Base-by-base conservation (phyloP, 2,113 vertebrate genomes). In the Cranoglanis bouderius region DNA sequence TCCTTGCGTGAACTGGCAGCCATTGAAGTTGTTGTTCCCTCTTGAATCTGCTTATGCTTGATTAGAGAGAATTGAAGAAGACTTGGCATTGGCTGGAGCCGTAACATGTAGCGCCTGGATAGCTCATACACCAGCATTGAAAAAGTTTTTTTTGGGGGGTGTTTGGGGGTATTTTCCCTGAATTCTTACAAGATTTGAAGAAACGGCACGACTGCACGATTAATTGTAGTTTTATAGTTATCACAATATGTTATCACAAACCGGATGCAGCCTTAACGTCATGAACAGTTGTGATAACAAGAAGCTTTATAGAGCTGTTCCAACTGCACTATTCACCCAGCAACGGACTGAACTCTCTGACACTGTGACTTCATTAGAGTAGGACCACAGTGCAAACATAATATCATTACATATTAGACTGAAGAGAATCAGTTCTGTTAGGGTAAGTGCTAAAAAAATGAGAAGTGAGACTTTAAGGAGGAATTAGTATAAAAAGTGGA, bases 51-150 rank as follows among this genome's bases (percentile, higher is more conserved):
- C 72, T 43, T 82, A 57, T 65, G 74, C 75, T 82, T 85, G 19
- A 86, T 75, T 91, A 90, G 53, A 89, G 93, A 87, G 91, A 70
- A 0, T 43, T 81, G 61, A n/a, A 89, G 91, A 88, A 91, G 90
- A 84, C 59, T n/a, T 57, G 93, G 35, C n/a, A 19, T 49, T 16
- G 55, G 32, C 90, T 75, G 74, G 55, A 63, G 55, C 38, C 78
- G 65, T 86, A 87, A 81, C 87, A 88, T 43, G 32, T 18, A 65
- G 40, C 55, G 67, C 83, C 53, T 87, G 84, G 59, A 35, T 85
- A 78, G 86, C 67, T 80, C 59, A 81, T 85, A 32, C 55, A 88
- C 32, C 75, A n/a, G 77, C 85, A 65, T 46, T 63, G 63, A 59
- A 63, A 75, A n/a, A 16, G 35, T 65, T 49, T 90, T 75, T 87